Base-by-base conservation (phyloP, 1,140 invertebrate genomes). In the Drosophila suzukii region DNA sequence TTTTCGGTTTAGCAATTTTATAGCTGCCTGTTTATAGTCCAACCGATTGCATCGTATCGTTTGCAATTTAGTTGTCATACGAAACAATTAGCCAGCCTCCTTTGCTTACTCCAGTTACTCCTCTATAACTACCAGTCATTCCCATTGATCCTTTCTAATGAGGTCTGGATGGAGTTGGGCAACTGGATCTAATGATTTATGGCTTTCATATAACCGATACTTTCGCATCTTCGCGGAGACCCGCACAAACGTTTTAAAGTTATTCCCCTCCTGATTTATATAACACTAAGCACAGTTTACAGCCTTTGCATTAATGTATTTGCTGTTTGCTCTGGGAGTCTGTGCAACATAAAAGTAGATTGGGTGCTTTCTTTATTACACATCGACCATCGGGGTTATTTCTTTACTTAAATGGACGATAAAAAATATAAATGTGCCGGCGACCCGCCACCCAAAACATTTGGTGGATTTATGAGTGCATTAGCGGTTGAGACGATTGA, bases 401-500 rank as follows among this genome's bases (percentile, higher is more conserved):
- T 51, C 39, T 59, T 44, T 68, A 61, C 63, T 61, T 74, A 79
- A 78, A 73, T 65, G 75, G 30, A 20, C 38, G 34, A 56, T 79
- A 73, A 73, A 72, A 58, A 73, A 61, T 61, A 71, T 57, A 71
- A 71, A 70, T 57, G 51, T 20, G 36, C 67, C 56, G 41, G 36
- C 60, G 60, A 59, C 24, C 65, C 43, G 67, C 36, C 68, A 58
- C 66, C 66, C 68, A 56, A 71, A 70, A 56, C 43, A 68, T 68
- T 49, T 68, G 57, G 59, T 49, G 62, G 60, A 85, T 84, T 84
- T 84, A 84, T 78, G 81, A 43, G 61, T 85, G 81, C 81, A 84
- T 84, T 84, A 84, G 81, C 73, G 59, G 53, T 58, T 44, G 36
- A 77, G 62, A 51, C 66, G 77, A 68, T 84, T 80, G 73, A 85